These are phyloP conservation scores for Drosophila meridionalis DNA, from an alignment of 2,888 invertebrate genomes.

Conservation along the genomic window DNA sequence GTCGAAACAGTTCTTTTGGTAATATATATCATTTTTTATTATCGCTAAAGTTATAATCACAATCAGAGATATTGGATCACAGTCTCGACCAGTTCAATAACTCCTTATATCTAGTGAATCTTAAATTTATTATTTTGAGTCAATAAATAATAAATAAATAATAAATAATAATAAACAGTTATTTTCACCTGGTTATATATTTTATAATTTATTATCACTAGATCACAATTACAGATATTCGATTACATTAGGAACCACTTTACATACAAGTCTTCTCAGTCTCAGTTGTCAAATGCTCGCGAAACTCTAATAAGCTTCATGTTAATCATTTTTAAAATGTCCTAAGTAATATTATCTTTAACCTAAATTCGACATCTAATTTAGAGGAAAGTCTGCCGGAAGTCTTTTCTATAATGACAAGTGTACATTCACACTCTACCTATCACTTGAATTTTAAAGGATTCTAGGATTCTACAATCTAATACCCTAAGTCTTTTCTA, in stretches of 20 bases:
- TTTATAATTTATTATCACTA: neutral
- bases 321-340: neutral
- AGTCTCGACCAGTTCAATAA: too few relatives aligned
- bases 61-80: neutral
- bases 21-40: neutral
- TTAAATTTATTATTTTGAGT: too few relatives aligned
- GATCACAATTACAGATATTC: neutral
- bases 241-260: neutral
- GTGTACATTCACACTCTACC: neutral
- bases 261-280: neutral
- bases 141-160: too few relatives aligned
- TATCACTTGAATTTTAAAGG: neutral
- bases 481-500: neutral
- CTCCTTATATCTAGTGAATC: too few relatives aligned
- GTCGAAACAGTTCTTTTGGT: neutral
- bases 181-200: neutral
- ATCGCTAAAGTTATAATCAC: neutral
- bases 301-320: neutral
- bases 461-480: neutral
- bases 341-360: neutral
- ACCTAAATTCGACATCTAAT: neutral
- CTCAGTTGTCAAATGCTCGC: neutral
- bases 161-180: neutral
- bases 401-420: neutral
- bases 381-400: neutral